A percentile compares a stretch with the other conserved stretches of the same genome.
phyloP scores from a whole-genome alignment of 1,140 invertebrate species.

The Odontomachus brunneus region DNA sequence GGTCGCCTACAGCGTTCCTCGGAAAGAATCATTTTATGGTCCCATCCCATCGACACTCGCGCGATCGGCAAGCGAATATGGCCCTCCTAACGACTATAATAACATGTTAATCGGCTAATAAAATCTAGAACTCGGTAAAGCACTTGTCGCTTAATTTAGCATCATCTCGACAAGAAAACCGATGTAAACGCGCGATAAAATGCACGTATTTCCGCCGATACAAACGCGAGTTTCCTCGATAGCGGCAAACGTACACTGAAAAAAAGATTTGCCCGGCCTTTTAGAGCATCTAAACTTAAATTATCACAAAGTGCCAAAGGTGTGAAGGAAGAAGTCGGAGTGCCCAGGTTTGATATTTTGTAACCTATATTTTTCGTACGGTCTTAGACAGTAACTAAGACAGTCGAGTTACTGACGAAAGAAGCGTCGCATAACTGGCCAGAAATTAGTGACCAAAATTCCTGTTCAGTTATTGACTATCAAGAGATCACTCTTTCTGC shows the following conservation, averaged over 20 bases:
- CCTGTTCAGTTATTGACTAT: too few species aligned
- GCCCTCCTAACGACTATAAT: conserved; percentile 36
- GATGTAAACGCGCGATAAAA: neutral
- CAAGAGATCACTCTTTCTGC: too few species aligned
- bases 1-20: neutral
- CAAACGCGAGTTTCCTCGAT: neutral
- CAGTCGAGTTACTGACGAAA: too few species aligned
- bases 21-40: conserved; percentile 13
- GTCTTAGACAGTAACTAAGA: too few species aligned
- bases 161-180: neutral
- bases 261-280: too few species aligned
- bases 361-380: too few species aligned
- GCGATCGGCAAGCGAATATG: conserved; percentile 23
- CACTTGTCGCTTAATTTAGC: conserved; percentile 18
- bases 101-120: conserved; percentile 50
- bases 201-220: neutral
- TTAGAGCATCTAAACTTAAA: too few species aligned
- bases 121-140: conserved; percentile 19
- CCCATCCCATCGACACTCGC: neutral
- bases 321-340: too few species aligned
- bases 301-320: too few species aligned
- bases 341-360: too few species aligned
- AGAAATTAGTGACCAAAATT: too few species aligned
- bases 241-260: neutral
- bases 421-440: too few species aligned